Conservation (phyloP, 2,888 invertebrate genomes). For the Hirtodrosophila cameraria region DNA sequence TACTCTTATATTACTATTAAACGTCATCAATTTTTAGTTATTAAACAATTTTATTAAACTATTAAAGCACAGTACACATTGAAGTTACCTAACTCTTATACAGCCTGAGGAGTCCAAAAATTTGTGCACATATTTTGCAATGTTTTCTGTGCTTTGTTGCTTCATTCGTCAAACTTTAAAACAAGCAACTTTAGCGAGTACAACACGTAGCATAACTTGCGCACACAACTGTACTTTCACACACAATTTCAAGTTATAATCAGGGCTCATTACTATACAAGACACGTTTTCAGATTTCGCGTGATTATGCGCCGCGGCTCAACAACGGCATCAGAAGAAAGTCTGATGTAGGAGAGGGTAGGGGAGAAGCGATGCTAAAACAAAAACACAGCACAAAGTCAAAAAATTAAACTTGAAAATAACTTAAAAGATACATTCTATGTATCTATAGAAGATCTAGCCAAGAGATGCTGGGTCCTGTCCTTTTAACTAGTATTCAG, state of each 20-base stretch:
- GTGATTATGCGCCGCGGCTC: conserved; percentile 78
- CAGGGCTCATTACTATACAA: conserved; percentile 81
- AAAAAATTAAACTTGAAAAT: conserved; percentile 79
- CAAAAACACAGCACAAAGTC: conserved; percentile 48
- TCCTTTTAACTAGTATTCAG: conserved; percentile 58
- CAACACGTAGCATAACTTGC: conserved; percentile 74
- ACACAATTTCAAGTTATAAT: conserved; percentile 79
- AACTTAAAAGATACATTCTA: conserved; percentile 71
- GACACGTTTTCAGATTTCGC: conserved; percentile 81
- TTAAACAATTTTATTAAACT: neutral
- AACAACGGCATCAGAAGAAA: conserved; percentile 35
- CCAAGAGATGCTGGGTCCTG: conserved; percentile 12
- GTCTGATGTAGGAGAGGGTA: neutral
- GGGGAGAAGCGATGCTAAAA: neutral
- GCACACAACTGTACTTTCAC: conserved; percentile 78
- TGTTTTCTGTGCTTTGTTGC: conserved; percentile 12
- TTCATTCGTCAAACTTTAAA: conserved; percentile 15
- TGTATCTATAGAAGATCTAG: conserved; percentile 52
- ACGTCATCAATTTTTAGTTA: neutral
- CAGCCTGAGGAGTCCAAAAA: neutral
- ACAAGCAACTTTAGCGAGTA: conserved; percentile 21
- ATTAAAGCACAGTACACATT: neutral
- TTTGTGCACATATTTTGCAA: conserved; percentile 5
- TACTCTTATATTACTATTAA: too few relatives aligned
- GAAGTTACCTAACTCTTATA: conserved; percentile 1